Base-by-base conservation (phyloP, 2,113 vertebrate genomes). In the Festucalex cinctus region DNA sequence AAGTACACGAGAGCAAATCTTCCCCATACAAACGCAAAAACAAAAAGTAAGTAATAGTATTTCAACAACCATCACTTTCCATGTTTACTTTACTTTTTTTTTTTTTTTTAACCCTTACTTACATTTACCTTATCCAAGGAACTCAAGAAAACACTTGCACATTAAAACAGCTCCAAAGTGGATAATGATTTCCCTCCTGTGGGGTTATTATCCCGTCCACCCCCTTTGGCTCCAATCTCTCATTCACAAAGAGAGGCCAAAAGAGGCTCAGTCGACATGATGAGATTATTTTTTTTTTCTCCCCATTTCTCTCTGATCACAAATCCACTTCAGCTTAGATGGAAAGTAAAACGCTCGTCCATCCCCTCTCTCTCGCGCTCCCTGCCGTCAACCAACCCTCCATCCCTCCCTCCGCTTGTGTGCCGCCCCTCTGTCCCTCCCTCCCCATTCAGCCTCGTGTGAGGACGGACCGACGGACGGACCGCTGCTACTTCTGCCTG, bases 211-310 rank as follows among this genome's bases (percentile, higher is more conserved):
- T 46, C 13, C 19, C 53, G 43, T 58, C 56, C 49, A 69, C 56
- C 68, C 66, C 71, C 10, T 32, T 37, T 51, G 22, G 49, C 71
- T 74, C 65, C 89, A 90, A 90, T 90, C 90, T 91, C 81, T 86
- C 86, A 83, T 90, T 90, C 85, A 90, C 87, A 91, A 90, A 91
- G 84, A 86, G 84, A 89, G 86, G 87, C 86, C 90, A 89, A 81
- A 86, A 88, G 88, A 86, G 85, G 90, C 88, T 91, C 90, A 91
- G 76, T 77, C 78, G 84, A 87, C 79, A 85, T 76, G 80, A 90
- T 82, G 81, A 84, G 89, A 91, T 92, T 87, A 83, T 79, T 85
- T 84, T 89, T 81, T 86, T 7, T 5, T 6, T 26, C 22, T 14
- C 26, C 26, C 3, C 26, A 35, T 28, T n/a, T 22, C 46, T 22